phyloP scores from a whole-genome alignment of 2,888 invertebrate genomes.

The Mimachlamys varia region DNA sequence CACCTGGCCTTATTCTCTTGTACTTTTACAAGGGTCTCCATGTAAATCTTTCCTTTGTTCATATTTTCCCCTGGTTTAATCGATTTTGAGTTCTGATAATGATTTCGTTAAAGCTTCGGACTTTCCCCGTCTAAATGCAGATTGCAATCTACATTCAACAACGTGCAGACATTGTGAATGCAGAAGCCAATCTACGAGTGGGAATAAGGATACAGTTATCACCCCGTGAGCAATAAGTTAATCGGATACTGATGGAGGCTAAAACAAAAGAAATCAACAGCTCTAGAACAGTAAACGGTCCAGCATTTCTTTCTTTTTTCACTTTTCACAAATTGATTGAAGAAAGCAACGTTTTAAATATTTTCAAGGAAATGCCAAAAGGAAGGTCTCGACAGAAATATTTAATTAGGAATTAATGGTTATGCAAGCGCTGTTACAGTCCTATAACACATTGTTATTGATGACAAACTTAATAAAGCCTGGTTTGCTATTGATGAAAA shows the following conservation, averaged over 20 bases:
- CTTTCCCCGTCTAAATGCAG: not conserved
- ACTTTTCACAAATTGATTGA: conserved; percentile 63
- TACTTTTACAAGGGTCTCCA: too few relatives aligned
- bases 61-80: too few relatives aligned
- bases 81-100: too few relatives aligned
- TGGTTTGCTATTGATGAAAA: too few relatives aligned
- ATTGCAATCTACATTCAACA: conserved; percentile 32
- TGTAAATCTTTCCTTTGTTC: too few relatives aligned
- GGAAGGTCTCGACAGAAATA: conserved; percentile 53
- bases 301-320: conserved; percentile 57
- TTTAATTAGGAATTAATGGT: not conserved
- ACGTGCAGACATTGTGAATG: conserved; percentile 54
- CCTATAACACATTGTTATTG: too few relatives aligned
- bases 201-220: conserved; percentile 63
- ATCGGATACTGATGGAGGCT: conserved; percentile 58
- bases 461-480: not conserved
- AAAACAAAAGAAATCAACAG: conserved; percentile 60
- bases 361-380: conserved; percentile 71
- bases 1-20: too few relatives aligned
- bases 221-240: conserved; percentile 61
- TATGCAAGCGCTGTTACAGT: not conserved
- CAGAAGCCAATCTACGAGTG: conserved; percentile 57
- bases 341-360: conserved; percentile 65
- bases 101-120: not conserved
- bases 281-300: conserved; percentile 52